These are phyloP conservation scores for Cladopsammia gracilis DNA, from an alignment of 64 coral and sea anemone species.

Conservation along the genomic window DNA sequence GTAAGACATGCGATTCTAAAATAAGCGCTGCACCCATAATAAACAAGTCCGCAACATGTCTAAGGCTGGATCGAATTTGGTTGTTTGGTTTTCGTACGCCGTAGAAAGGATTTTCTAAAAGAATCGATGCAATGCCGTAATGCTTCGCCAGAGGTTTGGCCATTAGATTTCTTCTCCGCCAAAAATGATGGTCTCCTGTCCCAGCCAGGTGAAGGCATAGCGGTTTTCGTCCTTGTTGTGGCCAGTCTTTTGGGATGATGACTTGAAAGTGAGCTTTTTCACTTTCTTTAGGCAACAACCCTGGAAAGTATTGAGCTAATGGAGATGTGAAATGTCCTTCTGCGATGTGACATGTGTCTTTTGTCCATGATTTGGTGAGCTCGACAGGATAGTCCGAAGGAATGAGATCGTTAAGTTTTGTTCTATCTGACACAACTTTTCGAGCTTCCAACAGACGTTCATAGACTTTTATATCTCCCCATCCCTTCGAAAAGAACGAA, in stretches of 20 bases:
- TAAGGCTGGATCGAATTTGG: conserved; percentile 87
- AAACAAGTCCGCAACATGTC: conserved; percentile 90
- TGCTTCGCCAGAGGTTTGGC: conserved; percentile 90
- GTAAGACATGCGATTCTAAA: conserved; percentile 85
- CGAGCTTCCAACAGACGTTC: conserved; percentile 79
- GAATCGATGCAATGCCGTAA: conserved; percentile 81
- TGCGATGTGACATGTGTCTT: conserved; percentile 84
- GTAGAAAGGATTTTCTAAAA: conserved; percentile 96
- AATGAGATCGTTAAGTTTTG: conserved; percentile 66
- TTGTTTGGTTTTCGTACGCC: conserved; percentile 90
- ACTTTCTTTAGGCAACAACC: conserved; percentile 91
- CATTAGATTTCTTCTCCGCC: conserved; percentile 95
- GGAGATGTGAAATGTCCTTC: conserved; percentile 95
- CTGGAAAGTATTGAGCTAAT: conserved; percentile 77
- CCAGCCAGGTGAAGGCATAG: conserved; percentile 92
- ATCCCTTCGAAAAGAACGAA: conserved; percentile 92
- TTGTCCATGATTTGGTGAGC: conserved; percentile 78
- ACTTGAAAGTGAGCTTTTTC: conserved; percentile 93
- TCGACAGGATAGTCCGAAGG: conserved; percentile 70
- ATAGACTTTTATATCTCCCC: conserved; percentile 84
- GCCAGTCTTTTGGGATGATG: conserved; percentile 81
- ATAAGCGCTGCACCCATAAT: conserved; percentile 95
- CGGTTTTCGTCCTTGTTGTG: conserved; percentile 72
- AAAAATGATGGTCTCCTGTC: conserved; percentile 96
- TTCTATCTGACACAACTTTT: conserved; percentile 50